Evolutionary conservation across 2,888 invertebrate genomes (phyloP).

Genomic region (Cyrtodaria siliqua): DNA sequence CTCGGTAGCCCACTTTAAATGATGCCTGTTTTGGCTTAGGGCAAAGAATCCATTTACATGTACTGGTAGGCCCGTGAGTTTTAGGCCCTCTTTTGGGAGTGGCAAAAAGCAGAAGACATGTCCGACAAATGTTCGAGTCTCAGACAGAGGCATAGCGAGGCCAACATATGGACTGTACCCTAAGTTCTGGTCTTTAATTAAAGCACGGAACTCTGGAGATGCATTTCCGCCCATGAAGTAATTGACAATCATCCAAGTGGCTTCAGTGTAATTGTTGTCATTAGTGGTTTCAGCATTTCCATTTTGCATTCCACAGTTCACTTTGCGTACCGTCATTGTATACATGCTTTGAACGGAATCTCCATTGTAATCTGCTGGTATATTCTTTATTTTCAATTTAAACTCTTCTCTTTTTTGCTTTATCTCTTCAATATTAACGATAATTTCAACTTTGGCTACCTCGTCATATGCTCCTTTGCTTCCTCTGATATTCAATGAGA

Average conservation of each 20-base stretch:
- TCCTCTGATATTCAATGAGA: neutral
- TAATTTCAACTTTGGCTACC: neutral
- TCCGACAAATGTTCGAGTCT: constrained; percentile 16
- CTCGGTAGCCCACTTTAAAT: constrained; percentile 81
- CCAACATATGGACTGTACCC: constrained; percentile 44
- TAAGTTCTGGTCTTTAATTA: constrained; percentile 21
- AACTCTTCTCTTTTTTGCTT: neutral
- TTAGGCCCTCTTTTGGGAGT: constrained; percentile 76
- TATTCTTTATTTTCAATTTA: neutral
- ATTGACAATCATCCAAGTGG: constrained; percentile 31
- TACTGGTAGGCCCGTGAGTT: constrained; percentile 81
- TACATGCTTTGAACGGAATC: no score
- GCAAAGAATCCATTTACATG: constrained; percentile 84
- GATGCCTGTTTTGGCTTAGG: constrained; percentile 80
- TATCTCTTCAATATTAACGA: neutral
- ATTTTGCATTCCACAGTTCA: no score
- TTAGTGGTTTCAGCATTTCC: no score
- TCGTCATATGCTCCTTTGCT: neutral
- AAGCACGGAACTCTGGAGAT: constrained; percentile 22
- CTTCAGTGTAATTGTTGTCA: no score
- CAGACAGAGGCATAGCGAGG: constrained; percentile 29
- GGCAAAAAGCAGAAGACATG: constrained; percentile 79
- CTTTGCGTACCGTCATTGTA: no score
- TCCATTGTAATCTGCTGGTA: no score
- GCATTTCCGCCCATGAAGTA: constrained; percentile 27